Evolutionary conservation across 2,113 vertebrate species (phyloP).

Genomic region (Butorides virescens): DNA sequence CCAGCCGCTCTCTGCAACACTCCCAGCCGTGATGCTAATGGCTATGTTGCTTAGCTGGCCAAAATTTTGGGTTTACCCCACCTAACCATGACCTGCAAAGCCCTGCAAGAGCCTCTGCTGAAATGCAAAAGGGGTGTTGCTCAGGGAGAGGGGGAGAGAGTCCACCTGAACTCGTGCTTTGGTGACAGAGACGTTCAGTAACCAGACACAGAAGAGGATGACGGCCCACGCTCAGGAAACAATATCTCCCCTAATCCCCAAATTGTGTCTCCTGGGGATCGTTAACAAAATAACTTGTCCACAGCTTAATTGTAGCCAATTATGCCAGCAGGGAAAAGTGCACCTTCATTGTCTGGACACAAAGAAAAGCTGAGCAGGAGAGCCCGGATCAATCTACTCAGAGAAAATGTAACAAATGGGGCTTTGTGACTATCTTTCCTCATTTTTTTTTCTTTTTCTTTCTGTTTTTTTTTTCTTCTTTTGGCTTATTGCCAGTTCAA

Average conservation of each 20-base stretch:
- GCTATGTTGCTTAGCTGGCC: not conserved
- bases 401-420: not conserved
- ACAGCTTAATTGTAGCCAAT: conserved; percentile 14
- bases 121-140: not conserved
- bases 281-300: conserved; percentile 30
- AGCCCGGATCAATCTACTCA: not conserved
- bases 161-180: not conserved
- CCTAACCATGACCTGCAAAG: not conserved
- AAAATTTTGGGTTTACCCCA: not conserved
- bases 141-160: too few relatives aligned
- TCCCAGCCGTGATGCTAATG: not conserved
- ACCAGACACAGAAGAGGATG: not conserved
- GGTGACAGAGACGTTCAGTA: not conserved
- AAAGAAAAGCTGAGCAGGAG: not conserved
- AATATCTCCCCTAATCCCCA: not conserved
- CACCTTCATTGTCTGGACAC: not conserved
- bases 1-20: not conserved
- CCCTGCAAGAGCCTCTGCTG: not conserved
- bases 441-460: rapidly evolving
- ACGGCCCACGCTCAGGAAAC: not conserved
- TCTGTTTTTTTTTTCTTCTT: not conserved
- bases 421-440: not conserved
- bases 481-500: not conserved
- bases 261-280: conserved; percentile 24
- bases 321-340: not conserved